Conservation (phyloP, 2,888 invertebrate species). For the Bedellia somnulentella region DNA sequence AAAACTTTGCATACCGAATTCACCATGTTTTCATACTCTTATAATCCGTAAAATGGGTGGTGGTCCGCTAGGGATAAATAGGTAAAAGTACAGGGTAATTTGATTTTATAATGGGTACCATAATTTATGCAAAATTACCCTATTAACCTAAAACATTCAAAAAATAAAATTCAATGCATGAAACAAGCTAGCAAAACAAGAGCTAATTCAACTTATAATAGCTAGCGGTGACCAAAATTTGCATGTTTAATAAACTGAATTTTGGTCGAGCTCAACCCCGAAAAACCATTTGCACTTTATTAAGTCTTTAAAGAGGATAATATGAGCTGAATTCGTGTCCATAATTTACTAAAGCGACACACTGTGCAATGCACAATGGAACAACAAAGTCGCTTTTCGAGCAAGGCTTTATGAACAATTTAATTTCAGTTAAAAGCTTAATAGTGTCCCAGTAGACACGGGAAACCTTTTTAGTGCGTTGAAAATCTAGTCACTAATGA, state of each 20-base stretch:
- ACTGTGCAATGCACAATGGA: conserved; percentile 7
- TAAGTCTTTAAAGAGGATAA: conserved; percentile 2
- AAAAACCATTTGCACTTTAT: conserved; percentile 3
- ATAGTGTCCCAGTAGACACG: conserved; percentile 5
- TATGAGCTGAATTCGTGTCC: conserved; percentile 1
- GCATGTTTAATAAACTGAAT: conserved; percentile 1
- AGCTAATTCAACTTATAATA: too few relatives aligned
- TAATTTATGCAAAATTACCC: too few relatives aligned
- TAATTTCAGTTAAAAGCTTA: conserved; percentile 8
- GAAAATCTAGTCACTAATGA: too few relatives aligned
- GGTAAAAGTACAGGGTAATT: too few relatives aligned
- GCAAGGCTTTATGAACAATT: conserved; percentile 8
- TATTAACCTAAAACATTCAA: too few relatives aligned
- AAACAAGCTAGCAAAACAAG: too few relatives aligned
- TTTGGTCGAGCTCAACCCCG: neutral
- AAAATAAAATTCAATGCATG: too few relatives aligned
- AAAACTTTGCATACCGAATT: too few relatives aligned
- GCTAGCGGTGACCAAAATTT: neutral
- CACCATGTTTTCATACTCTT: too few relatives aligned
- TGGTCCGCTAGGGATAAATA: too few relatives aligned
- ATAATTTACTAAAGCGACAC: conserved; percentile 4
- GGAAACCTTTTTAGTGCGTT: conserved; percentile 3
- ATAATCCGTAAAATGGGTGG: too few relatives aligned
- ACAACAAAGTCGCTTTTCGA: conserved; percentile 3
- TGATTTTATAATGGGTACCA: too few relatives aligned